Conservation (phyloP, 1,140 invertebrate genomes). For the Ruditapes philippinarum region DNA sequence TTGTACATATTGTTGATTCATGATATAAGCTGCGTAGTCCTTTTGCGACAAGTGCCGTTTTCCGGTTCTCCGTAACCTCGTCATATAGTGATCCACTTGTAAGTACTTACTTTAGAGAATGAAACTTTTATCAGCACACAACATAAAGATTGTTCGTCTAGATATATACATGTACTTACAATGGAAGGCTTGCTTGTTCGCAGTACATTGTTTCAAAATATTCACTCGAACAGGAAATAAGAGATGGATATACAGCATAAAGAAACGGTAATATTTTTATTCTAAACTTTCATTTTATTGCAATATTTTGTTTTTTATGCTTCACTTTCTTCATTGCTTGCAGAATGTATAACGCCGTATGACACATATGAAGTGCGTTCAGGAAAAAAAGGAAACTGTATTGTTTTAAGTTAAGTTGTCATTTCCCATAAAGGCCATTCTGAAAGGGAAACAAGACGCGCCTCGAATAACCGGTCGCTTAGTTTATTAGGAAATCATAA, state of each 20-base stretch:
- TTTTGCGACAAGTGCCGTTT: conserved; percentile 14
- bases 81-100: conserved; percentile 28
- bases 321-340: background rate
- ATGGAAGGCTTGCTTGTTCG: conserved; percentile 5
- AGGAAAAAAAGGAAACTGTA: conserved; percentile 16
- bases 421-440: conserved; percentile 30
- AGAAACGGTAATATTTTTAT: conserved; percentile 37
- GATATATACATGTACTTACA: conserved; percentile 38
- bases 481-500: conserved; percentile 62
- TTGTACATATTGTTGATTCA: conserved; percentile 3
- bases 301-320: background rate
- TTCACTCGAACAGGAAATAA: conserved; percentile 48
- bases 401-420: conserved; percentile 48
- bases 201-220: conserved; percentile 45
- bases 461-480: conserved; percentile 15
- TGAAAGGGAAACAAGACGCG: background rate
- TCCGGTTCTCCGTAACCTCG: conserved; percentile 23
- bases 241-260: background rate
- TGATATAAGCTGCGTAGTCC: background rate
- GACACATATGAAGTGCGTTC: background rate
- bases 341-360: background rate
- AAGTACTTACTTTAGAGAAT: conserved; percentile 14
- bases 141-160: conserved; percentile 24
- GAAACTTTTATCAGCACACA: conserved; percentile 23
- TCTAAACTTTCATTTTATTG: background rate